Evolutionary conservation across 2,888 invertebrate species (phyloP).

Genomic region (Tetheella fluctuosa): DNA sequence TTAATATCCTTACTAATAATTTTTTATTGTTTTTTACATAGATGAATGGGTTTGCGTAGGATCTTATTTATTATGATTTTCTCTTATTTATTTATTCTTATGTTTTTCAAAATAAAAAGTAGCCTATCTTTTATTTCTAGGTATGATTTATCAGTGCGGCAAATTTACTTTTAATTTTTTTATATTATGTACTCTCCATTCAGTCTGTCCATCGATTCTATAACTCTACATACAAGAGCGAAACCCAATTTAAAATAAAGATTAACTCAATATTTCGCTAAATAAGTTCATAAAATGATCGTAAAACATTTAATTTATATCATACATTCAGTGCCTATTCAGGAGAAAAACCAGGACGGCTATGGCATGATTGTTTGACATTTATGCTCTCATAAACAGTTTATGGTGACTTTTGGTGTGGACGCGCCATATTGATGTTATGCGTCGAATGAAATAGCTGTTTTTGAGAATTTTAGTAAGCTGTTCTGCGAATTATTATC

Average conservation of each 20-base stretch:
- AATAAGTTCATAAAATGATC: constrained; percentile 40
- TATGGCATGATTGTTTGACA: constrained; percentile 27
- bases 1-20: too few species aligned
- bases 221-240: not conserved
- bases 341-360: constrained; percentile 14
- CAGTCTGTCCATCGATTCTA: not conserved
- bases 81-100: too few species aligned
- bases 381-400: constrained; percentile 36
- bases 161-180: too few species aligned
- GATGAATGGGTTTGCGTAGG: too few species aligned
- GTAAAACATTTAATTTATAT: constrained; percentile 40
- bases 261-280: constrained; percentile 27
- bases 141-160: too few species aligned
- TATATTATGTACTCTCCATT: too few species aligned
- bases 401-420: constrained; percentile 27
- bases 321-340: constrained; percentile 21
- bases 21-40: too few species aligned
- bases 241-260: constrained; percentile 7
- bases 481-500: not conserved
- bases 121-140: too few species aligned
- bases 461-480: constrained; percentile 9
- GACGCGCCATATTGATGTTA: constrained; percentile 17
- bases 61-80: too few species aligned
- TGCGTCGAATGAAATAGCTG: constrained; percentile 4
- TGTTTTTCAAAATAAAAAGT: too few species aligned